These are phyloP conservation scores for Chelonia mydas DNA, from an alignment of 2,797 vertebrate species.

Conservation along the genomic window DNA sequence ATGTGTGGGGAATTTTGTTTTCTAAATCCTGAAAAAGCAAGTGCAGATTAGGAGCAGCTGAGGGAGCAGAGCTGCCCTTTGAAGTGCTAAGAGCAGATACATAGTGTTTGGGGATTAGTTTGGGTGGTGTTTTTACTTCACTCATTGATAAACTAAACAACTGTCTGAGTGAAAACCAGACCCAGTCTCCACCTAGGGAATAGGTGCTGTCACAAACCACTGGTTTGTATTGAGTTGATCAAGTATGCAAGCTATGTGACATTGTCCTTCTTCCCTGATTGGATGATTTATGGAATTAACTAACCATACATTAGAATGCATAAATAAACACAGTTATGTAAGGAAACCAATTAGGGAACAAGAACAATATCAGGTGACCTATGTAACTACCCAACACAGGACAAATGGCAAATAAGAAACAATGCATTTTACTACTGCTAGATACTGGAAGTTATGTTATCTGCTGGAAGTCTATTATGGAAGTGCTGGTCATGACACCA, in stretches of 20 bases:
- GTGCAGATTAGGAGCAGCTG: not conserved
- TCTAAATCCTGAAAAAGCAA: conserved; percentile 2
- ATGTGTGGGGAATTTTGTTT: not conserved
- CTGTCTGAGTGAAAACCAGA: not conserved
- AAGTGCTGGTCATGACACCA: not conserved
- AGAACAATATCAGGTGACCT: not conserved
- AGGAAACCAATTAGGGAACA: not conserved
- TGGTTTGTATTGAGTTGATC: not conserved
- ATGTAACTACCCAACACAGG: not conserved
- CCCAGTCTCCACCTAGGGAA: not conserved
- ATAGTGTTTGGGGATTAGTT: not conserved
- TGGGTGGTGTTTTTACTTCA: too few species aligned
- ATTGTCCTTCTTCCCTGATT: not conserved
- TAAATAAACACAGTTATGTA: not conserved
- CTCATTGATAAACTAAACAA: not conserved
- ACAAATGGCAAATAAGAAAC: not conserved
- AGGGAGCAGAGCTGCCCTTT: not conserved
- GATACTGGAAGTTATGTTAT: not conserved
- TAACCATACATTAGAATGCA: not conserved
- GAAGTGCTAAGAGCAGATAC: fast-evolving
- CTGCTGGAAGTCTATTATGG: fast-evolving
- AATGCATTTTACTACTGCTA: not conserved
- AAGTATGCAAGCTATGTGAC: fast-evolving
- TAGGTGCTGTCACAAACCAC: not conserved
- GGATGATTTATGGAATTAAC: not conserved